Conservation (phyloP, 1,140 invertebrate species). For the Portunus trituberculatus region DNA sequence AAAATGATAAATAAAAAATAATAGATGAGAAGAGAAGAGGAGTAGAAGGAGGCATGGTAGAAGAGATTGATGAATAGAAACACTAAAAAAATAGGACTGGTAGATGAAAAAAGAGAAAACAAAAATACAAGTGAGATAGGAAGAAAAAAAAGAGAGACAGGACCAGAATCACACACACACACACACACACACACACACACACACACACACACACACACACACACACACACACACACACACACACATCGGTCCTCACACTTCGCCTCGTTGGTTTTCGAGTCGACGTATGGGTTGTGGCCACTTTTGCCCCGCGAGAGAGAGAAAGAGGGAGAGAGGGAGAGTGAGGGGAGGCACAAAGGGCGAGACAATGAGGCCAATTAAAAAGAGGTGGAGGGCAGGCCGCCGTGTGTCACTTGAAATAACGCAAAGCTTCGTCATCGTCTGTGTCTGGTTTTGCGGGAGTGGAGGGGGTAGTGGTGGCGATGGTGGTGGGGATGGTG, state of each 20-base stretch:
- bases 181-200: no score
- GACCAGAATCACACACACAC: no score
- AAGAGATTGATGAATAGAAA: neutral
- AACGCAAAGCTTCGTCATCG: constrained; percentile 27
- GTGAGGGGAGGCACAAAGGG: constrained; percentile 46
- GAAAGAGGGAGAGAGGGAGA: constrained; percentile 10
- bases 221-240: neutral
- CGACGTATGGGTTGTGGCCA: neutral
- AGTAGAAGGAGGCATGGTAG: neutral
- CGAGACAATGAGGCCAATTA: constrained; percentile 63
- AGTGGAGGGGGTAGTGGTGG: neutral
- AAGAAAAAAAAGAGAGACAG: neutral
- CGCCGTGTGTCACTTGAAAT: neutral
- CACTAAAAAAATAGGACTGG: neutral
- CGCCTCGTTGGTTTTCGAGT: neutral
- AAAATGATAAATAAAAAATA: neutral
- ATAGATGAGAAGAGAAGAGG: neutral
- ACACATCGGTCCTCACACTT: neutral
- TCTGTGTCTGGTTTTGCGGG: neutral
- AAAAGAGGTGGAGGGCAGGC: constrained; percentile 50
- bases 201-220: no score
- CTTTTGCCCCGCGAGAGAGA: constrained; percentile 42
- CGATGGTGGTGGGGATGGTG: neutral
- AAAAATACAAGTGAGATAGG: neutral
- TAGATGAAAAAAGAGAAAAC: neutral